phyloP scores from a whole-genome alignment of 2,888 invertebrate genomes.

The Taphrorychus bicolor region DNA sequence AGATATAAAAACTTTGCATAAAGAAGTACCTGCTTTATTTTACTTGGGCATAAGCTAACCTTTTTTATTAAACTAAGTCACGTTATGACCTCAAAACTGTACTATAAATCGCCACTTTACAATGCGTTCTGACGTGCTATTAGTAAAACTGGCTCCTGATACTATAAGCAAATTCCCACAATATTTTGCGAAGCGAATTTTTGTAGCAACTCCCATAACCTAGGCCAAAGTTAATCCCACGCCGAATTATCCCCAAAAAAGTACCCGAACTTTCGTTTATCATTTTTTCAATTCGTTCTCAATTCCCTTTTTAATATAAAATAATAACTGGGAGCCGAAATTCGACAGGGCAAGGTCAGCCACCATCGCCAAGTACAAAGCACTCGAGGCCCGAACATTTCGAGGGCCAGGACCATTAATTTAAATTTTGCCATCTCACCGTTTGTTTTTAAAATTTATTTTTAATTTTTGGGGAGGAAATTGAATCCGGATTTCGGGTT shows the following conservation, averaged over 20 bases:
- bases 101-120: no score
- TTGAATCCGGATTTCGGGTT: slow-evolving; percentile 15
- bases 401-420: slow-evolving; percentile 13
- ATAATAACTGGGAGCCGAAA: slow-evolving; percentile 9
- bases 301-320: slow-evolving; percentile 16
- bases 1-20: no score
- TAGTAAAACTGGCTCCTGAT: no score
- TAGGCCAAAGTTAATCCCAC: slow-evolving; percentile 18
- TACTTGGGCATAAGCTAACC: no score
- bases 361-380: background rate
- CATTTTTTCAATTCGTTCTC: slow-evolving; percentile 12
- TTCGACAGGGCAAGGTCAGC: slow-evolving; percentile 2
- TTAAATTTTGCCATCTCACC: slow-evolving; percentile 25
- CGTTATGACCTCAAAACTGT: no score
- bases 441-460: slow-evolving; percentile 37
- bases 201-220: no score
- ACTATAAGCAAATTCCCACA: no score
- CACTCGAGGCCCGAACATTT: background rate
- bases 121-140: no score
- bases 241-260: slow-evolving; percentile 11
- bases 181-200: no score
- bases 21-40: no score
- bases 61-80: no score
- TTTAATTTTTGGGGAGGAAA: slow-evolving; percentile 37
- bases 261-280: slow-evolving; percentile 7